Evolutionary conservation across 2,888 invertebrate species (phyloP).

Genomic region (Leucophora obtusa): DNA sequence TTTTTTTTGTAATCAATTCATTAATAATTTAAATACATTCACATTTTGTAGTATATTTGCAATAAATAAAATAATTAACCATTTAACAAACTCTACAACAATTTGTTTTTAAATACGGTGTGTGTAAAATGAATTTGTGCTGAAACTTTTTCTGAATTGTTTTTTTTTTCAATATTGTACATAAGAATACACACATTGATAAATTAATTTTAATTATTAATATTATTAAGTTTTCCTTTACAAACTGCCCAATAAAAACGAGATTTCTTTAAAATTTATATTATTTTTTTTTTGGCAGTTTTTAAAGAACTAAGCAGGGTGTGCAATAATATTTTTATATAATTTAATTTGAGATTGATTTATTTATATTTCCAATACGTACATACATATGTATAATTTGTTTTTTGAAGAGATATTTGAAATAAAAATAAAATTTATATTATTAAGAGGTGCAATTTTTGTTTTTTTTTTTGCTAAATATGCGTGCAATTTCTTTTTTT

Average conservation of each 20-base stretch:
- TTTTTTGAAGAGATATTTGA: not conserved
- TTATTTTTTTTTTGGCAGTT: not conserved
- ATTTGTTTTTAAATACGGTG: conserved; percentile 14
- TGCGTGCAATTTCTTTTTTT: conserved; percentile 59
- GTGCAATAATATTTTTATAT: not conserved
- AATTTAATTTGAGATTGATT: too few species aligned
- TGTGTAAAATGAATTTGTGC: not conserved
- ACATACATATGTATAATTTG: not conserved
- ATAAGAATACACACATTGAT: conserved; percentile 4
- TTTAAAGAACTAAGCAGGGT: conserved; percentile 22
- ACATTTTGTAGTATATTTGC: conserved; percentile 17
- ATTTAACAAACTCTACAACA: conserved; percentile 55
- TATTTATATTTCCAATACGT: too few species aligned
- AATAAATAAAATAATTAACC: conserved; percentile 55
- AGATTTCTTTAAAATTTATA: not conserved
- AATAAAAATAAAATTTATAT: conserved; percentile 19
- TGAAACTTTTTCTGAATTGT: not conserved
- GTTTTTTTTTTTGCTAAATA: conserved; percentile 50
- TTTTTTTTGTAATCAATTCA: conserved; percentile 12
- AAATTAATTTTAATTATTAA: not conserved
- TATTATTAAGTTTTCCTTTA: not conserved
- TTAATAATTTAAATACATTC: conserved; percentile 29
- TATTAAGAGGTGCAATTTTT: conserved; percentile 50
- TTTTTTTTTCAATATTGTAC: conserved; percentile 1
- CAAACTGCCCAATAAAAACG: not conserved